These are phyloP conservation scores for Arge pagana DNA, from an alignment of 2,888 invertebrate species.

Conservation along the genomic window DNA sequence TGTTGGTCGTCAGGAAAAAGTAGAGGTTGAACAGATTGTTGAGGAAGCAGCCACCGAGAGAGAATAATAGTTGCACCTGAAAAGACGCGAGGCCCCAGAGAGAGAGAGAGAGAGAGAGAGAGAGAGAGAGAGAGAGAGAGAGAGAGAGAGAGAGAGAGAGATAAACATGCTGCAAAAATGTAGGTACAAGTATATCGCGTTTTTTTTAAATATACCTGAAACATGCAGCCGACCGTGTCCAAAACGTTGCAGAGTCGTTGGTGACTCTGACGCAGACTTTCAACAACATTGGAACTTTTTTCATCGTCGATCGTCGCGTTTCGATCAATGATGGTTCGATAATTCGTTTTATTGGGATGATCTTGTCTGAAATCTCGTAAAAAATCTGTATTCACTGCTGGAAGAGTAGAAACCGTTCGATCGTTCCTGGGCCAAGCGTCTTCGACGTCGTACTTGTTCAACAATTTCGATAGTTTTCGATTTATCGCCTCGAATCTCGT, in stretches of 20 bases:
- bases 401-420: too few species aligned
- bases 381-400: too few species aligned
- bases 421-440: too few species aligned
- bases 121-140: not conserved
- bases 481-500: slow-evolving; percentile 10
- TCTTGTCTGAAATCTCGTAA: too few species aligned
- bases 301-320: too few species aligned
- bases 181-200: too few species aligned
- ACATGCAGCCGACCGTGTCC: slow-evolving; percentile 7
- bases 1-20: slow-evolving; percentile 3
- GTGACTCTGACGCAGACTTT: not conserved
- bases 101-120: not conserved
- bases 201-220: too few species aligned
- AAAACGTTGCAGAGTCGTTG: slow-evolving; percentile 12
- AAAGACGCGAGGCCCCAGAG: not conserved
- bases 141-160: not conserved
- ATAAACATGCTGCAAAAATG: not conserved
- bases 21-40: slow-evolving; percentile 11
- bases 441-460: not conserved
- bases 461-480: not conserved
- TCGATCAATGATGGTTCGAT: too few species aligned
- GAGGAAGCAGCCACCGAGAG: slow-evolving; percentile 5
- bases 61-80: slow-evolving; percentile 9
- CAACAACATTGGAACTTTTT: not conserved
- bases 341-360: too few species aligned